Evolutionary conservation across 1,140 invertebrate species (phyloP), one percentile per base, ranked within the genome.

Genomic region (Drosophila nigromelanica): DNA sequence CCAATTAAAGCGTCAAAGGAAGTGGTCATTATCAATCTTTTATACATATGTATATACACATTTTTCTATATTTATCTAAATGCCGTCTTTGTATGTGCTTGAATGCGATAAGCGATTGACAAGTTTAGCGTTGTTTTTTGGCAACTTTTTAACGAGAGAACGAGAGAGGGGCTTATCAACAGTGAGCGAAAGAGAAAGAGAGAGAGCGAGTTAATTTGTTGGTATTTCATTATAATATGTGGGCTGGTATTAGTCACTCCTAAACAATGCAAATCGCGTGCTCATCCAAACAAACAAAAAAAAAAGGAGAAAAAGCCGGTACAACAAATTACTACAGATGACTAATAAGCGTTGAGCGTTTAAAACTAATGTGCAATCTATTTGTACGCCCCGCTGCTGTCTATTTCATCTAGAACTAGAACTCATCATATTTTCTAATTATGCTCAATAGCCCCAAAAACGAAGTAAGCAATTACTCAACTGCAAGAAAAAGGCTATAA

Each of bases 11-110:
- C 71, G 52, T 39, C 27, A 87, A 67, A 76, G 82, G 82, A 87
- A 87, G 69, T 83, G 51, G 43, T 52, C 66, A 79, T 83, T 89
- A 87, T 85, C 81, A 80, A 80, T 80, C 64, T 68, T n/a, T 40
- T 40, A 40, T 40, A 40, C 14, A 14, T 4, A 24, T 40, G 14
- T 40, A 40, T 40, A 14, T 4, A 24, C 21, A 24, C 21, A 24
- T 24, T 24, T 24, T 4, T 3, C 21, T 24, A 24, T 24, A 24
- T 24, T 24, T 3, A 24, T 18, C 18, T 12, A 14, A 24, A 33
- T 12, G 47, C 12, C 21, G 21, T 12, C 12, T 48, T 27, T 48
- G 21, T 24, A 24, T n/a, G n/a, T n/a, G n/a, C n/a, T 37, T 15
- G n/a, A 58, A 54, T 42, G 55, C 62, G 50, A 66, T 39, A 58